phyloP scores from a whole-genome alignment of 2,797 vertebrate species.

The Aplochiton taeniatus region DNA sequence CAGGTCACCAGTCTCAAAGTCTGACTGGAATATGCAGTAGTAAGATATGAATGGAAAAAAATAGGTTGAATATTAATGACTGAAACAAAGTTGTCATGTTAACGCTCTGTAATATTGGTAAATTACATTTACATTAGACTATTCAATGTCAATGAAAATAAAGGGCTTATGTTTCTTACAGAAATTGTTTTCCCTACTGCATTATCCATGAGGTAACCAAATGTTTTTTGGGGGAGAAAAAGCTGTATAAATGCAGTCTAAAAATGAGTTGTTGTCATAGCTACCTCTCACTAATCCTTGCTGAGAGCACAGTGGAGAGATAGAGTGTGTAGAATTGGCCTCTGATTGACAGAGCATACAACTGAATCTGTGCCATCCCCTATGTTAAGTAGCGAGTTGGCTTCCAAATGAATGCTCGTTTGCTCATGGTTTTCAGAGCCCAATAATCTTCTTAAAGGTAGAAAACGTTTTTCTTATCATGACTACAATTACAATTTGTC shows the following conservation, averaged over 20 bases:
- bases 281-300: conserved; percentile 60
- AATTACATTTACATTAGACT: conserved; percentile 29
- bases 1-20: too few relatives aligned
- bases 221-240: conserved; percentile 51
- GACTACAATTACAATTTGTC: conserved; percentile 7
- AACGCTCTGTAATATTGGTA: not conserved
- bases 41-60: too few relatives aligned
- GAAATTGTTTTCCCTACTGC: conserved; percentile 40
- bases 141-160: conserved; percentile 11
- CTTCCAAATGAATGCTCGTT: not conserved
- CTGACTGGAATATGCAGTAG: too few relatives aligned
- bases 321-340: conserved; percentile 28
- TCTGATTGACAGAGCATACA: conserved; percentile 54
- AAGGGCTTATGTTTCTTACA: conserved; percentile 29
- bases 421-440: not conserved
- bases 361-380: conserved; percentile 24
- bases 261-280: conserved; percentile 74
- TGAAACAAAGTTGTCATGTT: too few relatives aligned
- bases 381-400: conserved; percentile 21
- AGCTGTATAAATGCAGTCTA: conserved; percentile 59
- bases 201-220: conserved; percentile 51
- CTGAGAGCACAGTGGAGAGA: conserved; percentile 58
- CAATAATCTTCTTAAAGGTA: conserved; percentile 7
- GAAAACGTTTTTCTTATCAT: conserved; percentile 2
- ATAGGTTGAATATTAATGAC: too few relatives aligned